Evolutionary conservation across 2,113 vertebrate genomes (phyloP).

Genomic region (Glaucidium brasilianum): DNA sequence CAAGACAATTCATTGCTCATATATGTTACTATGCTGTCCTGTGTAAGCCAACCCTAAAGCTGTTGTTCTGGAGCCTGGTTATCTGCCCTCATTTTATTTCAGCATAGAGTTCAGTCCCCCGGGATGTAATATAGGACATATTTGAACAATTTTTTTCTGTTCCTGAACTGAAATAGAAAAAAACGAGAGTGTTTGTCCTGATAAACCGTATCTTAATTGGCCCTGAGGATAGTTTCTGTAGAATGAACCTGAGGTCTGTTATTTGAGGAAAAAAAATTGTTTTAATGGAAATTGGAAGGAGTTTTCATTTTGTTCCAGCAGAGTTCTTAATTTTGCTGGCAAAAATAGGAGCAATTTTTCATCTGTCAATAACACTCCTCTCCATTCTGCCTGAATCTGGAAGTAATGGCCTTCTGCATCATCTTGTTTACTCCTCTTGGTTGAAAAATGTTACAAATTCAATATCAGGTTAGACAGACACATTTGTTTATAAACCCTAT

Average conservation of each 20-base stretch:
- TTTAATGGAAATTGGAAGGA: not conserved
- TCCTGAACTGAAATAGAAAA: not conserved
- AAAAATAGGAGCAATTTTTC: slow-evolving; percentile 39
- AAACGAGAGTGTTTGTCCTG: not conserved
- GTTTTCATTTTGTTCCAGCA: slow-evolving; percentile 15
- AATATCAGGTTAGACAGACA: not conserved
- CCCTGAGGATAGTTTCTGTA: not conserved
- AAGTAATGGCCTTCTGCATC: slow-evolving; percentile 21
- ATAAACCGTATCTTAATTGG: not conserved
- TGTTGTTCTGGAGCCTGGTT: not conserved
- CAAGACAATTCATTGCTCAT: not conserved
- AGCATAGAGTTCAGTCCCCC: not conserved
- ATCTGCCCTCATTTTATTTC: not conserved
- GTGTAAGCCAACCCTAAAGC: not conserved
- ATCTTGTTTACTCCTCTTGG: slow-evolving; percentile 5
- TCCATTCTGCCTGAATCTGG: not conserved
- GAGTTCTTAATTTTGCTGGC: slow-evolving; percentile 24
- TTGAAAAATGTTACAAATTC: slow-evolving; percentile 34
- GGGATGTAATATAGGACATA: not conserved
- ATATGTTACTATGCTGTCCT: not conserved
- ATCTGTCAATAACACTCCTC: not conserved
- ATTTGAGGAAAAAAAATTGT: not conserved
- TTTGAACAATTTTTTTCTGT: not conserved
- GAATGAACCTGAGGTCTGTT: not conserved
- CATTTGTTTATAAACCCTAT: slow-evolving; percentile 40